Evolutionary conservation across 53 echinoderm and acorn worm genomes (phyloP), one percentile per base, ranked within the genome.

Genomic region (Holothuria leucospilota): DNA sequence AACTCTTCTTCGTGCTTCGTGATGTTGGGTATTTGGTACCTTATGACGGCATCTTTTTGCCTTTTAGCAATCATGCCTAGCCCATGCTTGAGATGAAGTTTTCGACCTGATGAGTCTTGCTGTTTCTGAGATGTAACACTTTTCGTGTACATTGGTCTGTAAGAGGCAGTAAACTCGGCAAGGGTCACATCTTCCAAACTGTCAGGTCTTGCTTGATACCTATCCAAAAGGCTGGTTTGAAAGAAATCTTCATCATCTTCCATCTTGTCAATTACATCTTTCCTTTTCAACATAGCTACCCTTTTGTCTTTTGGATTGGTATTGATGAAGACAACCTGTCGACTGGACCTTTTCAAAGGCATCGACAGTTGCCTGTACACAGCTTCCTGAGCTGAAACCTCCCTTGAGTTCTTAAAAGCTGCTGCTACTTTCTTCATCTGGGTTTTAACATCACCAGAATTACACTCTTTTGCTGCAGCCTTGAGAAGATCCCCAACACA

Each of bases 301-400:
- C 71, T 34, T 29, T 89, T 89, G 2, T 89, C 74, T 73, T 68
- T 40, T 39, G 59, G 63, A 29, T 73, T 73, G 2, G 84, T 84
- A 9, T 68, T 62, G 63, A 84, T 63, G 63, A 89, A 84, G 26
- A 89, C 23, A 11, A 69, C 82, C 28, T 84, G 63, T 5, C 51
- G 28, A 30, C 77, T 84, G n/a, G 81, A 28, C 53, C 64, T 41
- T 9, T 40, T 40, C 8, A 88, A 24, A 63, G 88, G 88, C 21
- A 88, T 24, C 5, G 78, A 65, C 10, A 89, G 64, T 40, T 71
- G 61, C 25, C 84, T 68, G 53, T 84, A 89, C 18, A 67, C 89
- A 42, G 82, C 89, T 39, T 89, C 89, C 51, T 90, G 85, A 10
- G 90, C 90, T 51, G 77, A 65, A 40, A 90, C 85, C 61, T 89